Conservation (phyloP, 2,113 vertebrate species). For the Nyctereutes procyonoides region DNA sequence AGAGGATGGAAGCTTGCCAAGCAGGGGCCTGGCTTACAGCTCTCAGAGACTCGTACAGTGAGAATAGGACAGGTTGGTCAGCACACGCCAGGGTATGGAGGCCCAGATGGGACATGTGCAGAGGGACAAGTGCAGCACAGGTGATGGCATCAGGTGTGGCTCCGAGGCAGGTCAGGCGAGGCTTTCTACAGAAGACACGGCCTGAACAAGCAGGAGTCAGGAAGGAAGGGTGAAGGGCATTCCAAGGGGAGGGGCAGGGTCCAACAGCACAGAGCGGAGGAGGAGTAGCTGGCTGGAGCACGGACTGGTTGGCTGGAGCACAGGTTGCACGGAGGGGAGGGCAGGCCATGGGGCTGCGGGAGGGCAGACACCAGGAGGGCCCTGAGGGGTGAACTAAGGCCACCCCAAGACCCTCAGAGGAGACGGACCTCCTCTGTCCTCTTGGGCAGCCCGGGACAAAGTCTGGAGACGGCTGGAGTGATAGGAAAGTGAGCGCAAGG, state of each 20-base stretch:
- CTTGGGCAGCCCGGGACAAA: background rate
- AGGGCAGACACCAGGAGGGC: background rate
- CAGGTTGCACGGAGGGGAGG: no score
- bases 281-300: background rate
- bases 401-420: background rate
- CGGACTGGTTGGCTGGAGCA: background rate
- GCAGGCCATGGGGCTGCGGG: background rate
- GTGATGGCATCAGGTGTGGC: background rate
- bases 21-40: background rate
- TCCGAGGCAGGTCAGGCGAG: background rate
- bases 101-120: background rate
- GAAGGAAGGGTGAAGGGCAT: background rate
- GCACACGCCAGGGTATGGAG: background rate
- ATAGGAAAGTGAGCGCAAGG: background rate
- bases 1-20: background rate
- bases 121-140: background rate
- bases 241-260: background rate
- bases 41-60: background rate
- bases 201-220: background rate
- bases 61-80: background rate
- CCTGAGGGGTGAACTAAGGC: background rate
- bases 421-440: background rate
- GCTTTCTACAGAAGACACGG: background rate
- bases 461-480: no score
- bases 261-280: background rate